phyloP scores from a whole-genome alignment of 2,888 invertebrate genomes.

The Nemotelus pantherinus region DNA sequence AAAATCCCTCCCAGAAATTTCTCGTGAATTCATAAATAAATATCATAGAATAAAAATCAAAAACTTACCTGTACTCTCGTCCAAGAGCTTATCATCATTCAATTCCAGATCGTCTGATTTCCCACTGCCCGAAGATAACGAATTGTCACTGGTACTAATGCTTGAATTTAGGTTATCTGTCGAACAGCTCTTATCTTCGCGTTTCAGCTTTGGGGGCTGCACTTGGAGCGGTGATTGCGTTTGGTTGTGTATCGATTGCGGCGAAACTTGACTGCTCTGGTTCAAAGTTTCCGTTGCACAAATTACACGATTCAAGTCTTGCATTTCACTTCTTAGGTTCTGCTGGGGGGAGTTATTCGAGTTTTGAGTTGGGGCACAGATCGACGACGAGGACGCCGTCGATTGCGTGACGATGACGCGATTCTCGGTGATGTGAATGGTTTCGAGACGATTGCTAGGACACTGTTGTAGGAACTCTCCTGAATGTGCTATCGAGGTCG shows the following conservation, averaged over 20 bases:
- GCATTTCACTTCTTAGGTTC: slow-evolving; percentile 7
- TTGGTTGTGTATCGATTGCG: background rate
- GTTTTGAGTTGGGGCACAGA: background rate
- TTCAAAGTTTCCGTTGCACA: background rate
- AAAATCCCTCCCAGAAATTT: slow-evolving; percentile 15
- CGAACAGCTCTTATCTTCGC: slow-evolving; percentile 37
- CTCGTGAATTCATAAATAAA: slow-evolving; percentile 18
- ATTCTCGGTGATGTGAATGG: slow-evolving; percentile 25
- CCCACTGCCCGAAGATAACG: slow-evolving; percentile 45
- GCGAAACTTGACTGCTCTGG: background rate
- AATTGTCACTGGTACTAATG: slow-evolving; percentile 45
- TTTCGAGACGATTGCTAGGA: slow-evolving; percentile 12
- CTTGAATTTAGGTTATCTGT: slow-evolving; percentile 46
- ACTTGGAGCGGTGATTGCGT: slow-evolving; percentile 4
- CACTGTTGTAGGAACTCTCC: slow-evolving; percentile 37
- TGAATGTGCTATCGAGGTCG: background rate
- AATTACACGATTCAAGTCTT: slow-evolving; percentile 27
- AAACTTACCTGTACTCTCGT: slow-evolving; percentile 48
- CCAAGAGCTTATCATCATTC: slow-evolving; percentile 41
- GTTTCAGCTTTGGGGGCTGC: background rate
- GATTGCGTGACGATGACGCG: slow-evolving; percentile 37
- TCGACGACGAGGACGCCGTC: background rate
- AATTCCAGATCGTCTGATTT: slow-evolving; percentile 36
- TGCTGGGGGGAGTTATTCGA: slow-evolving; percentile 5
- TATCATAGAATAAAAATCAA: background rate